These are phyloP conservation scores for Talpa occidentalis DNA, from an alignment of 2,113 vertebrate species.

Conservation along the genomic window DNA sequence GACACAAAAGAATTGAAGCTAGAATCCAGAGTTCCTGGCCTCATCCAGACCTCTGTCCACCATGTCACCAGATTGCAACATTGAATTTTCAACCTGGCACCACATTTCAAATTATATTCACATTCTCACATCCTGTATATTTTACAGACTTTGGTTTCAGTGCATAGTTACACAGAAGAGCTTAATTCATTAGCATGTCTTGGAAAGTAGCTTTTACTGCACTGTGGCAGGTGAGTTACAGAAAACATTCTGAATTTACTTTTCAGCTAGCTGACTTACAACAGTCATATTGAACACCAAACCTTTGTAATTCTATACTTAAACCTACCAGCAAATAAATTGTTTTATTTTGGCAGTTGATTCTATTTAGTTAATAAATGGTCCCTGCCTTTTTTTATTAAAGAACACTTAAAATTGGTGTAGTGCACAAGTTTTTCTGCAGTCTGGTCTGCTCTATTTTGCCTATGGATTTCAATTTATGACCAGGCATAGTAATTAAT, in stretches of 20 bases:
- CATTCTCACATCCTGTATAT: background rate
- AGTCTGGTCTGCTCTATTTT: background rate
- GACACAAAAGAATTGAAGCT: background rate
- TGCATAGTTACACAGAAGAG: constrained; percentile 74
- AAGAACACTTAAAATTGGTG: background rate
- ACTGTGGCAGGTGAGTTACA: constrained; percentile 76
- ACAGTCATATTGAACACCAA: constrained; percentile 36
- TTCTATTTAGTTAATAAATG: background rate
- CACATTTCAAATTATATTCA: constrained; percentile 10
- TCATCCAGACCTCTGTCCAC: background rate
- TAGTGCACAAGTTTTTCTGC: background rate
- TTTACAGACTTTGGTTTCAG: constrained; percentile 62
- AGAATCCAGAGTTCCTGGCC: background rate
- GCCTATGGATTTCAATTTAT: background rate
- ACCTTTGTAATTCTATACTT: constrained; percentile 71
- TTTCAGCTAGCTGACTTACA: constrained; percentile 77
- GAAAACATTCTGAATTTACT: constrained; percentile 77
- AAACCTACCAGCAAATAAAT: constrained; percentile 43
- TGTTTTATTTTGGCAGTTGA: background rate
- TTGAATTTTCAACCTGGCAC: constrained; percentile 10
- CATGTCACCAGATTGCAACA: background rate
- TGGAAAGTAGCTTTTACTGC: constrained; percentile 76
- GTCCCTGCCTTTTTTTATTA: background rate
- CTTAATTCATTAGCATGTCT: constrained; percentile 80
- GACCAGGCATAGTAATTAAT: constrained; percentile 6